Evolutionary conservation across 2,113 vertebrate species (phyloP), one percentile per base, ranked within the genome.

Genomic region (Pachyramphus minor): DNA sequence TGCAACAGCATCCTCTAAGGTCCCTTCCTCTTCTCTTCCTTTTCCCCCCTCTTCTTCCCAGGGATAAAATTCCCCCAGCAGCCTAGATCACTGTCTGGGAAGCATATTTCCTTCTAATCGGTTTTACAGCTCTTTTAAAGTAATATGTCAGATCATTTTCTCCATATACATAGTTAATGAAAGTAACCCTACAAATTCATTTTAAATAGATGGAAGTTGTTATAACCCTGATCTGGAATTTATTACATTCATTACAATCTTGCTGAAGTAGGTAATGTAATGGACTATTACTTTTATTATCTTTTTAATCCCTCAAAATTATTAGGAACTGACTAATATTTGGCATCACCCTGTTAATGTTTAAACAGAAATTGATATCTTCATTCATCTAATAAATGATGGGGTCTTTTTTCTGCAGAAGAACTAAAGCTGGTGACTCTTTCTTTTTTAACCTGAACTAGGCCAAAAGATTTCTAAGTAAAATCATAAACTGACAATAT

Each of bases 241-340:
- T 98, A 98, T 98, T 98, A 97, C 97, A 58, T 98, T 98, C 98
- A 98, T 98, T 98, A 98, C 98, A 98, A 98, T 98, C 98, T 98
- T 98, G 98, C 98, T 98, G 98, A 98, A 98, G 98, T 98, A 98
- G 98, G 98, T 98, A 98, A 98, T 98, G 98, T 98, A 98, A 98
- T 98, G 98, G 98, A 98, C 98, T 98, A 98, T 98, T 98, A 98
- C 98, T 98, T 98, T 98, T 98, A 98, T 98, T 98, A 98, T 98
- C 98, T 98, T 98, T 98, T 98, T 98, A 98, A 98, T 98, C 98
- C 98, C 98, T 98, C 98, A 98, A 98, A 98, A 98, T 98, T 98
- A 98, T 98, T 98, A 98, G 97, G 97, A 98, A 98, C 98, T 98
- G 98, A 98, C 98, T 98, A 98, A 98, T 98, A 98, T 98, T 98